phyloP scores from a whole-genome alignment of 2,888 invertebrate species.

The Tipula vernalis region DNA sequence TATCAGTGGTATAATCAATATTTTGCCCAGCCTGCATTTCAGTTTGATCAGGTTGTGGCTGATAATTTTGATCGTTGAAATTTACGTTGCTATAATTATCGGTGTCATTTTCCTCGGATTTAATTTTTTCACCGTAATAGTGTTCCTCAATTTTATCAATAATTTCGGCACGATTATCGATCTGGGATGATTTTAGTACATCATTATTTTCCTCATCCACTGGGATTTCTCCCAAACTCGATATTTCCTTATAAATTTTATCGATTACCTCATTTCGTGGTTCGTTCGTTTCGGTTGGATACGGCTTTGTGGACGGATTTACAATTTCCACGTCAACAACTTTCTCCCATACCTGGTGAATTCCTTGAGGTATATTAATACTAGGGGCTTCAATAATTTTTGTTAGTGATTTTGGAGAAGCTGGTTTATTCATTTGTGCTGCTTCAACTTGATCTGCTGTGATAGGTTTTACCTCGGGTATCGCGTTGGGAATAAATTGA shows the following conservation, averaged over 20 bases:
- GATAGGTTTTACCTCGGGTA: background rate
- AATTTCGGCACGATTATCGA: background rate
- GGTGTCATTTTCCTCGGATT: background rate
- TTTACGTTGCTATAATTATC: background rate
- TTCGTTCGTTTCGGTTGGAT: background rate
- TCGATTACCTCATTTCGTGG: background rate
- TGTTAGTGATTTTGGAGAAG: background rate
- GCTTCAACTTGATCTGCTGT: background rate
- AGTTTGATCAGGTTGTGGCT: background rate
- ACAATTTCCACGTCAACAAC: background rate
- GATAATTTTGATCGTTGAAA: background rate
- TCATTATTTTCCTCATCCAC: background rate
- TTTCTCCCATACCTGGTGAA: background rate
- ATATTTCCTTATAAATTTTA: background rate
- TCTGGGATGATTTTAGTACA: background rate
- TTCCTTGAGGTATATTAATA: background rate
- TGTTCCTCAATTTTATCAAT: conserved; percentile 9
- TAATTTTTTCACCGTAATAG: conserved; percentile 5
- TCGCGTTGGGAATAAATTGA: background rate
- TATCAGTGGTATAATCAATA: background rate
- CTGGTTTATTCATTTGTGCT: background rate
- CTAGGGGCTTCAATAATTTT: background rate
- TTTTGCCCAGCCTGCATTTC: background rate
- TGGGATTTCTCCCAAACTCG: background rate
- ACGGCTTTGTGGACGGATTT: background rate